A percentile compares a stretch with the other conserved stretches of the same genome.
phyloP scores from a whole-genome alignment of 2,888 invertebrate species.

The Theretra japonica region DNA sequence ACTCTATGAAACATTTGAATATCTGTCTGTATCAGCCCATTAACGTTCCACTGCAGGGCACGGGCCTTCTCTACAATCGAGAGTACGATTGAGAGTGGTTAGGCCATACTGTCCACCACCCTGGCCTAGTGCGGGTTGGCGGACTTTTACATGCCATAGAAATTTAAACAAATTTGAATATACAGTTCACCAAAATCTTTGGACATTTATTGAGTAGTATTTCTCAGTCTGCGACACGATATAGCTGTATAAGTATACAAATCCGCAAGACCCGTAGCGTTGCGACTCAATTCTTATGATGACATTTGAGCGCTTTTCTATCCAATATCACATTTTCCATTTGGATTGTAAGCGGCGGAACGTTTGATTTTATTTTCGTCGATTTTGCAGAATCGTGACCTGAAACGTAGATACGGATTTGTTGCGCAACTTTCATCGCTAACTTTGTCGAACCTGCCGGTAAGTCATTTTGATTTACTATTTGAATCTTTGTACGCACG shows the following conservation, averaged over 20 bases:
- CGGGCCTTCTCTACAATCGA: too few species aligned
- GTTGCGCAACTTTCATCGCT: conserved; percentile 68
- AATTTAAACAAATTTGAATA: too few species aligned
- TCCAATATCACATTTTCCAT: conserved; percentile 72
- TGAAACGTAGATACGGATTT: conserved; percentile 70
- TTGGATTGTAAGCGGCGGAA: conserved; percentile 61
- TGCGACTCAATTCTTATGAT: conserved; percentile 60
- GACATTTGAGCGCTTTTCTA: conserved; percentile 60
- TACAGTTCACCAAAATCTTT: too few species aligned
- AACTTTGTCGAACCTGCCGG: conserved; percentile 57
- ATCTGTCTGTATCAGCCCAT: too few species aligned
- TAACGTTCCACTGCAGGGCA: too few species aligned
- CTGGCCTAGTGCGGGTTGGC: too few species aligned
- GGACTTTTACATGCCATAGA: too few species aligned
- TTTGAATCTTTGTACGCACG: conserved; percentile 30
- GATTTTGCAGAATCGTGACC: conserved; percentile 76
- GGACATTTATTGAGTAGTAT: too few species aligned
- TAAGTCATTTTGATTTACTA: conserved; percentile 50
- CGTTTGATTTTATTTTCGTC: conserved; percentile 77
- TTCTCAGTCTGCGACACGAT: background rate
- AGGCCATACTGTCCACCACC: too few species aligned
- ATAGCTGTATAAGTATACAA: background rate
- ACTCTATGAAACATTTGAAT: too few species aligned
- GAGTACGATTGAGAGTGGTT: too few species aligned
- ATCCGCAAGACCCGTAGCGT: conserved; percentile 19